A percentile compares a stretch with the other conserved stretches of the same genome.
Evolutionary conservation across 2,888 invertebrate genomes (phyloP).

Genomic region (Cryptosula pallasiana): DNA sequence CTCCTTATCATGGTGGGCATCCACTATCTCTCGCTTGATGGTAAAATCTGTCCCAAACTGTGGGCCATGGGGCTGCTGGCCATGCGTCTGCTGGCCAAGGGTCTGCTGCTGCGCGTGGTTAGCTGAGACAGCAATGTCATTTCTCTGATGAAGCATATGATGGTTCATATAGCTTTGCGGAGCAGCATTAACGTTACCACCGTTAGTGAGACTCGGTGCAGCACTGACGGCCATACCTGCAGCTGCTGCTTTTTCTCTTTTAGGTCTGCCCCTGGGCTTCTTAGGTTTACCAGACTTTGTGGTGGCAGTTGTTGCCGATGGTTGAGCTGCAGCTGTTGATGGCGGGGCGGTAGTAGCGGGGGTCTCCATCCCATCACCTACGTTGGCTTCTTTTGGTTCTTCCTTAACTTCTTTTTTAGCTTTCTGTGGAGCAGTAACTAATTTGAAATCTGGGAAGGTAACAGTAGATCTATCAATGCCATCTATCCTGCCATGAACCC

Average conservation of each 20-base stretch:
- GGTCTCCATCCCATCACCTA: background rate
- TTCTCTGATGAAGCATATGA: too few species aligned
- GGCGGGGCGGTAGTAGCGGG: background rate
- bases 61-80: background rate
- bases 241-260: background rate
- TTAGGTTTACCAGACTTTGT: background rate
- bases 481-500: slow-evolving; percentile 61
- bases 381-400: slow-evolving; percentile 13
- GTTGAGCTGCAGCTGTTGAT: background rate
- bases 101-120: too few species aligned
- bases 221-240: background rate
- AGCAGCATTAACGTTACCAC: background rate
- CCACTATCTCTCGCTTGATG: slow-evolving; percentile 11
- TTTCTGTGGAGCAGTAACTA: slow-evolving; percentile 23
- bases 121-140: too few species aligned
- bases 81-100: background rate
- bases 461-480: slow-evolving; percentile 45
- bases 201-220: background rate
- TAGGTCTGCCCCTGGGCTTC: background rate
- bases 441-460: slow-evolving; percentile 42
- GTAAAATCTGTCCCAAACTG: background rate
- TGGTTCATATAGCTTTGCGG: background rate
- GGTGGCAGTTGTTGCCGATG: background rate
- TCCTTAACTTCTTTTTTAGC: slow-evolving; percentile 20
- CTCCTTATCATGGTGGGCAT: slow-evolving; percentile 11